Percentiles rank a stretch among this genome's conserved stretches.
Conservation (phyloP, 2,797 vertebrate genomes). For the Ispidina lecontei region DNA sequence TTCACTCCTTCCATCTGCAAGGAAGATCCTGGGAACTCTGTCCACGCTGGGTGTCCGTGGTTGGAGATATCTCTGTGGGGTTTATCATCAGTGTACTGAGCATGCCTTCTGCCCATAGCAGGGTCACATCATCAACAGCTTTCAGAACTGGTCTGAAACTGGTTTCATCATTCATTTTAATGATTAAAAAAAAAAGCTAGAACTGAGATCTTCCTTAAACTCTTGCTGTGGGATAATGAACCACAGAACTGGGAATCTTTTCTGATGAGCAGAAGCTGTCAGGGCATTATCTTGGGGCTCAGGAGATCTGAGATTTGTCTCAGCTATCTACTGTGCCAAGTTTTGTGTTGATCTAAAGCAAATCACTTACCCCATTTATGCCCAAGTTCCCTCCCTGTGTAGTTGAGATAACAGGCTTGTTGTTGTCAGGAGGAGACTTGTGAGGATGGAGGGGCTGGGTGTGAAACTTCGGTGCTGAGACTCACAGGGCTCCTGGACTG, state of each 20-base stretch:
- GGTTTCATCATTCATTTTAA: neutral
- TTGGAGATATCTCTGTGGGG: neutral
- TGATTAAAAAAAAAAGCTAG: neutral
- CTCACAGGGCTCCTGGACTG: neutral
- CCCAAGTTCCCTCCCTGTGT: neutral
- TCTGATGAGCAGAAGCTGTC: slow-evolving; percentile 3
- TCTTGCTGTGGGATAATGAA: slow-evolving; percentile 30
- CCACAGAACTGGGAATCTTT: slow-evolving; percentile 32
- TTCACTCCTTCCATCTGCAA: slow-evolving; percentile 7
- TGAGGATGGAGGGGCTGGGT: neutral
- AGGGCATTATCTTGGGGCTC: neutral
- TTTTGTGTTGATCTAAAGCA: slow-evolving; percentile 44
- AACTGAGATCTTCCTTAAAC: slow-evolving; percentile 14
- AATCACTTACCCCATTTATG: slow-evolving; percentile 14
- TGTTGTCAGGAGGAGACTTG: neutral
- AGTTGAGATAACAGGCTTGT: neutral
- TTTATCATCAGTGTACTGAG: neutral
- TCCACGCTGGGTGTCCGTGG: neutral
- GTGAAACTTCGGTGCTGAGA: fast-evolving
- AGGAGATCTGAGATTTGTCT: slow-evolving; percentile 43
- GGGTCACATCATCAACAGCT: neutral
- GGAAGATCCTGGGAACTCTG: neutral
- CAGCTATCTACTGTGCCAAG: neutral
- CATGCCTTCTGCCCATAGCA: neutral
- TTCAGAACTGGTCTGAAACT: neutral